A percentile compares a stretch with the other conserved stretches of the same genome.
Conservation (phyloP, 2,113 vertebrate genomes). For the Platysternon megacephalum region DNA sequence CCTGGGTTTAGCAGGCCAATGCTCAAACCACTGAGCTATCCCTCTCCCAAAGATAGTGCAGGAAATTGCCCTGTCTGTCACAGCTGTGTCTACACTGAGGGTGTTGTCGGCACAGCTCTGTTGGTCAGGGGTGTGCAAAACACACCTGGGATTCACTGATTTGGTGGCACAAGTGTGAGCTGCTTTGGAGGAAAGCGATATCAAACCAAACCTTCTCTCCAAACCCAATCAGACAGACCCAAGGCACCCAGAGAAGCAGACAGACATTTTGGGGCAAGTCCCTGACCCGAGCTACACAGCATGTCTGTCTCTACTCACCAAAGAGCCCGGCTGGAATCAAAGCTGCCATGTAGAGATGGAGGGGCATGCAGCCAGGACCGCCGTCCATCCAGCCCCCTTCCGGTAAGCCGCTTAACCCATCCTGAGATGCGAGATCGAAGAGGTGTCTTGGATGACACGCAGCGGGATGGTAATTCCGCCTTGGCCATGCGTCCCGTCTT, state of each 20-base stretch:
- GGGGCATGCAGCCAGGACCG: too few species aligned
- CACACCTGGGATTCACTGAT: background rate
- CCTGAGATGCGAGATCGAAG: background rate
- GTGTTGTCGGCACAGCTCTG: background rate
- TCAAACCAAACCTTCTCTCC: background rate
- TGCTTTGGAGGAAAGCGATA: background rate
- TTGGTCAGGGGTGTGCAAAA: background rate
- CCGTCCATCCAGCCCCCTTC: background rate
- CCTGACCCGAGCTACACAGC: background rate
- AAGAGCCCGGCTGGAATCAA: background rate
- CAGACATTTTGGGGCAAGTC: background rate
- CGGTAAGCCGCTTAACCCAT: background rate
- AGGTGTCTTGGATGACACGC: too few species aligned
- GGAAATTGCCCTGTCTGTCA: background rate
- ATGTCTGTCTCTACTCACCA: background rate
- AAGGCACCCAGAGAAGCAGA: background rate
- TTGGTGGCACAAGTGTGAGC: background rate
- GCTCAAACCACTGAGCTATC: too few species aligned
- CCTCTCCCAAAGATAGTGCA: background rate
- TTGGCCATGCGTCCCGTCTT: background rate
- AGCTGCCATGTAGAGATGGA: background rate
- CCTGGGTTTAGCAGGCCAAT: too few species aligned
- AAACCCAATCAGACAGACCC: background rate
- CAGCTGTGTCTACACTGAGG: background rate
- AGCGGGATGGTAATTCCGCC: background rate